Base-by-base conservation (phyloP, 2,797 vertebrate genomes). In the Catamblyrhynchus diadema region DNA sequence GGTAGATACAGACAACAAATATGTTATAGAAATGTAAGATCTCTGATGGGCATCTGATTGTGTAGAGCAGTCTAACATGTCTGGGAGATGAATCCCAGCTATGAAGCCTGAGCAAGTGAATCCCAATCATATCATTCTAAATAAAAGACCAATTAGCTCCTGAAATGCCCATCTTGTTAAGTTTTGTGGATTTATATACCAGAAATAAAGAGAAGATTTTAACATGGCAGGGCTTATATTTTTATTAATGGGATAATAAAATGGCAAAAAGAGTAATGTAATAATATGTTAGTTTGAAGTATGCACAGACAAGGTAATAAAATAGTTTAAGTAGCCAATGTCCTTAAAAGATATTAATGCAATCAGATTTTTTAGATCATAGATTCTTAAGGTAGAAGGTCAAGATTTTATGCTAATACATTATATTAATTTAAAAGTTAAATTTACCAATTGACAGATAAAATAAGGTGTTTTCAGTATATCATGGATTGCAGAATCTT, bases 161-260 rank as follows among this genome's bases (percentile, higher is more conserved):
- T 45, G 51, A 77, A 89, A 64, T 12, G 16, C 20, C 16, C 22
- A n/a, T 33, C 54, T 73, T 54, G 9, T 83, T 78, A 83, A 78
- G 14, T 21, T 83, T 78, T 60, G 16, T 60, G 32, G 45, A 24
- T 88, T 88, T 83, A 41, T 78, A 16, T 41, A 74, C 59, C 28
- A 67, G 53, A 88, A 70, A 92, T 79, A 94, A 72, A 74, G 44
- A 53, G 41, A 80, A 24, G n/a, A 50, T 8, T 83, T 93, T 50
- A 80, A 80, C 9, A 15, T 64, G 44, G 65, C 16, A 89, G 13
- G 23, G 10, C 11, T 86, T 87, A 54, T 19, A 35, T 4, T 75
- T 94, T 75, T 87, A 77, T 87, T 81, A 91, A 69, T 32, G 23
- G 25, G 8, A 44, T 94, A 85, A 87, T 82, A 73, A 87, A 89